Evolutionary conservation across 2,888 invertebrate genomes (phyloP).

Genomic region (Teleogryllus oceanicus): DNA sequence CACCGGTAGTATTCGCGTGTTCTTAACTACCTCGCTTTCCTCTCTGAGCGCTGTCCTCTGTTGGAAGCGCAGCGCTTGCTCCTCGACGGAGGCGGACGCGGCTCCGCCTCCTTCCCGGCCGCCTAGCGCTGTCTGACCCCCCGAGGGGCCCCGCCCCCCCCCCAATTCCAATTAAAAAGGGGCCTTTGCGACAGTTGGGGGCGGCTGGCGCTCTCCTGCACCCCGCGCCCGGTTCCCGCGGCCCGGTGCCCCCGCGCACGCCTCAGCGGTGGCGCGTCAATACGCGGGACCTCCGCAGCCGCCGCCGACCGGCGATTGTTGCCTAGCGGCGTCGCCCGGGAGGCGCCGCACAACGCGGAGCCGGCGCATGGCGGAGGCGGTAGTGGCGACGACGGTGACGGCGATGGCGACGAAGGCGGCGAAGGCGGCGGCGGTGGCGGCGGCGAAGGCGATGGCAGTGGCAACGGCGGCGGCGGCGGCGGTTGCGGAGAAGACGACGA

Average conservation of each 20-base stretch:
- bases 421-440: background rate
- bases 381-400: background rate
- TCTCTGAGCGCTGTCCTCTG: too few species aligned
- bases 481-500: background rate
- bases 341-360: background rate
- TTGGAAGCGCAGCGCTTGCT: too few species aligned
- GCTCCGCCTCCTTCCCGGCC: too few species aligned
- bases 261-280: background rate
- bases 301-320: background rate
- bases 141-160: too few species aligned
- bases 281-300: background rate
- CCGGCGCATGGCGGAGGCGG: background rate
- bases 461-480: background rate
- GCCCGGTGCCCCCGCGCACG: background rate
- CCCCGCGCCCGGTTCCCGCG: background rate
- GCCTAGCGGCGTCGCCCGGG: background rate
- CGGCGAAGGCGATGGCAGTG: background rate
- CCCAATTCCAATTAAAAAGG: too few species aligned
- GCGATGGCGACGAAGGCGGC: background rate
- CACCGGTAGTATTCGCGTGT: too few species aligned
- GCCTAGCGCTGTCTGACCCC: too few species aligned
- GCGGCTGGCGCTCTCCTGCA: background rate
- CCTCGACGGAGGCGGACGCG: too few species aligned
- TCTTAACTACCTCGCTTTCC: too few species aligned
- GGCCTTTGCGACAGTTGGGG: conserved; percentile 18